These are phyloP conservation scores for Characodon lateralis DNA, from an alignment of 2,797 vertebrate genomes.

Conservation along the genomic window DNA sequence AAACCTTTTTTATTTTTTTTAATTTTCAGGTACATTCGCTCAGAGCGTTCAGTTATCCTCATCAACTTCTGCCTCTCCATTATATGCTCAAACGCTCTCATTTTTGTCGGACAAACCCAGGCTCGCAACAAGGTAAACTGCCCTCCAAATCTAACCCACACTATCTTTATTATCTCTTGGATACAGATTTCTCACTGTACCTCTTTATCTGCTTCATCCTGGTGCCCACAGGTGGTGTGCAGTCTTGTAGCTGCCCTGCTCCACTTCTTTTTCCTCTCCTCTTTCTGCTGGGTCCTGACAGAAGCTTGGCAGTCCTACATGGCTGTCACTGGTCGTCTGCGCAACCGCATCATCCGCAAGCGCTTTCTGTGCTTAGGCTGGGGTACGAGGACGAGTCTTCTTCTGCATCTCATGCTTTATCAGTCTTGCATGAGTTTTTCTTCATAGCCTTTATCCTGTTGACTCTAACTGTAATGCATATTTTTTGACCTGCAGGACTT, in stretches of 20 bases:
- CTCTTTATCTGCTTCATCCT: slow-evolving; percentile 24
- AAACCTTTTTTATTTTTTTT: slow-evolving; percentile 19
- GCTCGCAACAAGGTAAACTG: slow-evolving; percentile 92
- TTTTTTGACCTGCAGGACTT: slow-evolving; percentile 80
- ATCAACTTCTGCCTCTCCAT: slow-evolving; percentile 99
- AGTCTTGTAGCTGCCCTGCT: slow-evolving; percentile 93
- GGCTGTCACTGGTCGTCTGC: slow-evolving; percentile 96
- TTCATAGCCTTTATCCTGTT: background rate
- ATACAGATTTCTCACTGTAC: slow-evolving; percentile 44
- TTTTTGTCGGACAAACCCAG: slow-evolving; percentile 96
- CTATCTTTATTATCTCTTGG: slow-evolving; percentile 11
- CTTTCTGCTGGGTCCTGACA: slow-evolving; percentile 99
- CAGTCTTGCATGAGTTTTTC: slow-evolving; percentile 5
- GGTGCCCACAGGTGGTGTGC: slow-evolving; percentile 87
- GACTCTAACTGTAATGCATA: slow-evolving; percentile 21
- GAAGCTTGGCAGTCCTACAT: slow-evolving; percentile 99
- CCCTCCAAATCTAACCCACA: background rate
- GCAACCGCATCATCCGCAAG: slow-evolving; percentile 98
- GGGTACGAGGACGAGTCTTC: slow-evolving; percentile 83
- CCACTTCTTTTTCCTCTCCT: slow-evolving; percentile 99
- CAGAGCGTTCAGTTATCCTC: slow-evolving; percentile 96
- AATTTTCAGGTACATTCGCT: slow-evolving; percentile 93
- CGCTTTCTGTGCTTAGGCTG: slow-evolving; percentile 98
- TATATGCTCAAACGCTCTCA: slow-evolving; percentile 97
- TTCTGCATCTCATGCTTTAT: background rate